These are phyloP conservation scores for Fregata magnificens DNA, from an alignment of 2,113 vertebrate genomes.

Conservation along the genomic window DNA sequence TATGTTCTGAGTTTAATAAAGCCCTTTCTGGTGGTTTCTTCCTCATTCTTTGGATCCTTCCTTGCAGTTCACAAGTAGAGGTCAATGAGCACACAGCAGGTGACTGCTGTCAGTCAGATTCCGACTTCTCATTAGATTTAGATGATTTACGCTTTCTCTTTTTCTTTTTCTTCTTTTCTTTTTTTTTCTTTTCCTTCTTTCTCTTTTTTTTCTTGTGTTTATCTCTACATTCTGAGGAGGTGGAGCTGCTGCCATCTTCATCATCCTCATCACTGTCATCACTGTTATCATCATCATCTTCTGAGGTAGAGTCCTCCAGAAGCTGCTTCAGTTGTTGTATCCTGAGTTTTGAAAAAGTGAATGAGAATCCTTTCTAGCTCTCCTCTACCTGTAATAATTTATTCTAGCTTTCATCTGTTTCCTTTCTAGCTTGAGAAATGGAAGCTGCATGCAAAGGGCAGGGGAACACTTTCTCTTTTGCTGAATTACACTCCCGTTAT, in stretches of 20 bases:
- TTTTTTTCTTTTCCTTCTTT: slow-evolving; percentile 79
- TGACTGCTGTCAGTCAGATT: slow-evolving; percentile 74
- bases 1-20: not conserved
- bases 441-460: not conserved
- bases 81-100: not conserved
- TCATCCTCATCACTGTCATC: slow-evolving; percentile 56
- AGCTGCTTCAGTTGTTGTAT: slow-evolving; percentile 92
- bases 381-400: not conserved
- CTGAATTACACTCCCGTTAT: not conserved
- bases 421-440: not conserved
- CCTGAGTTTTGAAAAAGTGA: slow-evolving; percentile 66
- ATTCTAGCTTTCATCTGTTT: not conserved
- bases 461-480: not conserved
- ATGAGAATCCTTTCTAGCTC: not conserved
- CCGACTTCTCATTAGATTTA: slow-evolving; percentile 75
- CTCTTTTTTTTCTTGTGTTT: slow-evolving; percentile 80
- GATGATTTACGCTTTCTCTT: slow-evolving; percentile 78
- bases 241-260: slow-evolving; percentile 73
- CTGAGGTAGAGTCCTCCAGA: slow-evolving; percentile 90
- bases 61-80: not conserved
- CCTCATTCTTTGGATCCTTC: not conserved
- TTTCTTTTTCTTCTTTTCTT: slow-evolving; percentile 69
- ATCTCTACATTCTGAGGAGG: slow-evolving; percentile 69
- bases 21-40: not conserved
- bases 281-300: slow-evolving; percentile 76